phyloP scores from a whole-genome alignment of 2,797 vertebrate genomes.

The Chrysolophus pictus region DNA sequence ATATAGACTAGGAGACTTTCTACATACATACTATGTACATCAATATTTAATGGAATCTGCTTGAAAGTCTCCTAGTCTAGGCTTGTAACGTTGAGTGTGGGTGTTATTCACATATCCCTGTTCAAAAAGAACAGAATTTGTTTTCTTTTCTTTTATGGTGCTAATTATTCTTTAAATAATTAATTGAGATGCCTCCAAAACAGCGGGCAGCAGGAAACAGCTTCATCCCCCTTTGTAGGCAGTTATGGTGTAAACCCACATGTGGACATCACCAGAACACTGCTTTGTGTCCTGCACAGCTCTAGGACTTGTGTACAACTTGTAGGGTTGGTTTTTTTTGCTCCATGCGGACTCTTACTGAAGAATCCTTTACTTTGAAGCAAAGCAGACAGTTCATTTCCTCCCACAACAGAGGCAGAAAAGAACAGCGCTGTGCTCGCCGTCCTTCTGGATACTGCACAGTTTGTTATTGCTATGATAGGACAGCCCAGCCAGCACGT shows the following conservation, averaged over 20 bases:
- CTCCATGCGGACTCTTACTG: neutral
- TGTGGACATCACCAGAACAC: neutral
- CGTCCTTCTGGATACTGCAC: neutral
- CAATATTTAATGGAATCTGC: conserved; percentile 43
- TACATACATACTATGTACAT: too few species aligned
- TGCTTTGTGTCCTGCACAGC: neutral
- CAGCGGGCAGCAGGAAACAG: neutral
- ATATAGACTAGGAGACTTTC: too few species aligned
- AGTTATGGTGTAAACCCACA: rapidly evolving
- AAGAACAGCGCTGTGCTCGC: neutral
- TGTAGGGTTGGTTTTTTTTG: neutral
- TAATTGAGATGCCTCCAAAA: neutral
- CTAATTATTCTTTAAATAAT: neutral
- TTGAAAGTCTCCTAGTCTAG: neutral
- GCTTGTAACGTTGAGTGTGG: neutral
- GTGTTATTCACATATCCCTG: neutral
- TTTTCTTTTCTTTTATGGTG: conserved; percentile 29
- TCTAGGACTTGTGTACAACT: neutral
- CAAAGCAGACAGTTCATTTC: neutral
- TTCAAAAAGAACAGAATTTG: neutral
- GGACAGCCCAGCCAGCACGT: neutral
- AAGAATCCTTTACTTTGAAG: neutral
- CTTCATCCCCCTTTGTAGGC: neutral
- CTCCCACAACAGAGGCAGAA: neutral
- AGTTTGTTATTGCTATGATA: neutral